Base-by-base conservation (phyloP, 2,888 invertebrate species). In the Drosophila aldrichi region DNA sequence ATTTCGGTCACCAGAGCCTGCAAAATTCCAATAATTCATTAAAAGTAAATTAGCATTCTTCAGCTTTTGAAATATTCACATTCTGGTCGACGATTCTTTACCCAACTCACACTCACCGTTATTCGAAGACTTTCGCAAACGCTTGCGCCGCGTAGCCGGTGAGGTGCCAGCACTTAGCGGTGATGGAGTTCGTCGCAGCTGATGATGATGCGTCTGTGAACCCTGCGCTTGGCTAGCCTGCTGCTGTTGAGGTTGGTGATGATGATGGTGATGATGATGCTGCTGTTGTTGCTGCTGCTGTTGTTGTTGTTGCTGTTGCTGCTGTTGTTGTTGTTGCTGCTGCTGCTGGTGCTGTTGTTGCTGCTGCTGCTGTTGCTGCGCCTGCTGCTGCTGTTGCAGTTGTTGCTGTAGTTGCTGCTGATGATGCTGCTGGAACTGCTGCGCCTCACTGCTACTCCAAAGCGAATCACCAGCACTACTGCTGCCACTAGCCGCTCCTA, bases 121-220 rank as follows among this genome's bases (percentile, higher is more conserved):
- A 80, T 92, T 95, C 10, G 95, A 95, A 22, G 95, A 94, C 92
- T 95, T 96, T 79, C 95, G 92, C 88, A 95, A 92, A 70, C 96
- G 90, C 93, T 92, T 73, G 94, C 94, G 88, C 93, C 94, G 54
- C 14, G 96, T 95, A 4, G 96, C 95, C 20, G 95, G 95, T 32
- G 95, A 95, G 32, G 95, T 93, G n/a, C 95, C 95, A 93, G 94
- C 75, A 93, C 93, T 89, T 92, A 94, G 51, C 73, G 94, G 93
- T 87, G 95, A 82, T 89, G 93, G 93, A 55, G 93, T 91, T 60
- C 92, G 93, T 92, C 93, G 91, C 93, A 90, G 88, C 32, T 94
- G 94, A 94, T 71, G 96, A 94, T 69, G 94, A 94, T 70, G 96
- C 58, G 88, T 71, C 94, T 72, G 95, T 93, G 59, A 94, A 94